Conservation (phyloP, 2,113 vertebrate genomes). For the Amphiprion percula region DNA sequence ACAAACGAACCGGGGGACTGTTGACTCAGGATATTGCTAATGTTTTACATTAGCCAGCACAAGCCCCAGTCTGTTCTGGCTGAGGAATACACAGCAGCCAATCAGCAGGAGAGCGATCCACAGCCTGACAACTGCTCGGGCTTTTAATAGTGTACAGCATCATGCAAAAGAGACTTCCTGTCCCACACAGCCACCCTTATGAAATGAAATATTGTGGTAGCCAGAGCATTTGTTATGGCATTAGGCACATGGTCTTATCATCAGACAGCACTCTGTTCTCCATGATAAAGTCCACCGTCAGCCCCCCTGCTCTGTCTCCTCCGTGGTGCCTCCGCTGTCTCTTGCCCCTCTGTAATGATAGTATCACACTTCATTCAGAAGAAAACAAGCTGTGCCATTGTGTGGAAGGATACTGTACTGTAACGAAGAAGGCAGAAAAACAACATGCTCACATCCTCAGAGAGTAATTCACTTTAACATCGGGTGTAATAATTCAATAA, state of each 20-base stretch:
- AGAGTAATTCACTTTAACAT: background rate
- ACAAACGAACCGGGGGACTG: conserved; percentile 59
- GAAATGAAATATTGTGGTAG: conserved; percentile 35
- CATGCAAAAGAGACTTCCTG: conserved; percentile 59
- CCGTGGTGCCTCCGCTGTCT: conserved; percentile 21
- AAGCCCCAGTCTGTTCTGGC: conserved; percentile 43
- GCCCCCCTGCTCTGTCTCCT: conserved; percentile 27
- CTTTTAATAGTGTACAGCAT: conserved; percentile 65
- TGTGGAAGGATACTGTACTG: background rate
- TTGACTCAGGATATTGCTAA: conserved; percentile 77
- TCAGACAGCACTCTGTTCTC: conserved; percentile 34
- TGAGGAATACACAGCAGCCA: conserved; percentile 17
- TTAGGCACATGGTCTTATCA: conserved; percentile 46
- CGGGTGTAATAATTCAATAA: background rate
- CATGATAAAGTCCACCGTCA: conserved; percentile 23
- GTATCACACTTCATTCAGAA: conserved; percentile 31
- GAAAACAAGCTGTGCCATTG: background rate
- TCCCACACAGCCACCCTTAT: conserved; percentile 31
- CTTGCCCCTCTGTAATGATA: background rate
- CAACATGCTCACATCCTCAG: background rate
- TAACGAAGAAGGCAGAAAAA: background rate
- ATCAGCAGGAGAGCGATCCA: conserved; percentile 45
- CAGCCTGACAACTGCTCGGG: conserved; percentile 52
- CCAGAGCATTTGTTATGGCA: conserved; percentile 49
- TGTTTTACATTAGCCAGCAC: conserved; percentile 69